Base-by-base conservation (phyloP, 1,140 invertebrate species). In the Babylonia areolata region DNA sequence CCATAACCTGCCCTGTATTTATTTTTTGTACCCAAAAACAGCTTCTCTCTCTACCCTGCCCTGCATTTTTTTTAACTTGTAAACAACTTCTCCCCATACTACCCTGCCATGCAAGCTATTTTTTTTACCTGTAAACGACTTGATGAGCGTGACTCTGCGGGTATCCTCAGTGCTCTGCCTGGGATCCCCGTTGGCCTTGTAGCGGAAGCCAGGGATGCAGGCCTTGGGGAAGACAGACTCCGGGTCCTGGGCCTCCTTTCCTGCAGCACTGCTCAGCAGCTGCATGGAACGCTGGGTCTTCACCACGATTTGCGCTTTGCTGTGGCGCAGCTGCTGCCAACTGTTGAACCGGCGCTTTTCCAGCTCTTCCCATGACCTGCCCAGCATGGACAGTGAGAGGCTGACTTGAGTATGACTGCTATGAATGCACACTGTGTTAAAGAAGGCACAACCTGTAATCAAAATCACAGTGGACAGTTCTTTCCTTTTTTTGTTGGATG, bases 361-460 rank as follows among this genome's bases (percentile, higher is more conserved):
- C 11, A 37, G 75, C 75, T 77, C 15, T 37, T 23, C 75, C 75
- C 75, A 77, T 40, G 75, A 77, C 75, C 75, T 77, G 75, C 71
- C 11, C 64, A 31, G 64, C 9, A 69, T n/a, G n/a, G n/a, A n/a
- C n/a, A n/a, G n/a, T n/a, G n/a, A n/a, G n/a, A n/a, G n/a, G n/a
- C n/a, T n/a, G n/a, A n/a, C n/a, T n/a, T n/a, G n/a, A n/a, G n/a
- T n/a, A n/a, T n/a, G n/a, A n/a, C n/a, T n/a, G n/a, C n/a, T n/a
- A n/a, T n/a, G n/a, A n/a, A n/a, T n/a, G n/a, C n/a, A n/a, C n/a
- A n/a, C n/a, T n/a, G n/a, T n/a, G n/a, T n/a, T n/a, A n/a, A n/a
- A n/a, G n/a, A n/a, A n/a, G n/a, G n/a, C n/a, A n/a, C n/a, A n/a
- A n/a, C n/a, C n/a, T n/a, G n/a, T n/a, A n/a, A n/a, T n/a, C n/a